Evolutionary conservation across 2,888 invertebrate species (phyloP).

Genomic region (Pristionchus mayeri): DNA sequence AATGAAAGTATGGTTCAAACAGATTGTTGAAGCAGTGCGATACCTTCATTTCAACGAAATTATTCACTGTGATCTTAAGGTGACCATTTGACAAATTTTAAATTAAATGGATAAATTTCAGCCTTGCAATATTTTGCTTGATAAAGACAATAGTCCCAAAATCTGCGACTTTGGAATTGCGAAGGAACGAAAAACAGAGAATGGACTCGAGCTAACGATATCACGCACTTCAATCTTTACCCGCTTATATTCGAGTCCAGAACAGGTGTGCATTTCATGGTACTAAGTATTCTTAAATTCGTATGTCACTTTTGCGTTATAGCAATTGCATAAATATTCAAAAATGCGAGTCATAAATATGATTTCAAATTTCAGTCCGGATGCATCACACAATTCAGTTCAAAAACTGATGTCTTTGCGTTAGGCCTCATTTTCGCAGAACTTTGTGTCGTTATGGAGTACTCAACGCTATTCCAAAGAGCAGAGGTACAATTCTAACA

Average conservation of each 20-base stretch:
- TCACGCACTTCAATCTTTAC: background rate
- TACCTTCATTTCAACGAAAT: slow-evolving; percentile 93
- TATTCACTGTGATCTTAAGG: slow-evolving; percentile 85
- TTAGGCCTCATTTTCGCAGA: background rate
- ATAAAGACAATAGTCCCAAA: background rate
- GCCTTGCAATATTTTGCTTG: background rate
- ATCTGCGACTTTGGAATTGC: background rate
- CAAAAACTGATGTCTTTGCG: background rate
- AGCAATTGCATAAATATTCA: no score
- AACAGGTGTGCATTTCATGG: background rate
- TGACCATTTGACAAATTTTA: background rate
- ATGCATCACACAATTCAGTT: background rate
- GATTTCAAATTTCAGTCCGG: no score
- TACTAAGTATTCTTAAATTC: no score
- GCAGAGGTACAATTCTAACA: no score
- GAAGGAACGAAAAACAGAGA: background rate
- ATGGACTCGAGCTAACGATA: background rate
- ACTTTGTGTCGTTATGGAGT: background rate
- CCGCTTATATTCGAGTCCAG: background rate
- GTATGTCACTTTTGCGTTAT: background rate
- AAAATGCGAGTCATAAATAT: no score
- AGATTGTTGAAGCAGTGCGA: slow-evolving; percentile 93
- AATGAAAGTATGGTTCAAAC: slow-evolving; percentile 81
- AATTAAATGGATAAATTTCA: background rate
- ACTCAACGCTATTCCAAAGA: no score